Conservation (phyloP, 2,113 vertebrate species). For the Hemiprocne comata region DNA sequence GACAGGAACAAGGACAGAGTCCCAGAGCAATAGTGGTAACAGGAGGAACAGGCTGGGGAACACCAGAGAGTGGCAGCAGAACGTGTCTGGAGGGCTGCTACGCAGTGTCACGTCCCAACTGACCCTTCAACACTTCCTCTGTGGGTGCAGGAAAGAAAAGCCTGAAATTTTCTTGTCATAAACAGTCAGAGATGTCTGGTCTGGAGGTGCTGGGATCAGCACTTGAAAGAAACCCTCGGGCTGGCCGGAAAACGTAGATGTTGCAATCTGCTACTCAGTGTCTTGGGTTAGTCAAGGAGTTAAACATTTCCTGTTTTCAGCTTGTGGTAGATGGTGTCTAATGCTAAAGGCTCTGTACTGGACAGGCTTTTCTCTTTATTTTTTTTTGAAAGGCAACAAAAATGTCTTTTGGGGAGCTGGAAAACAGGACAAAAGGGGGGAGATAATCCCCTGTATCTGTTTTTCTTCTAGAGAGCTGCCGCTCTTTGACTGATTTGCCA, state of each 20-base stretch:
- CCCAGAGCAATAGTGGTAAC: neutral
- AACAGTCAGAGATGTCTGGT: neutral
- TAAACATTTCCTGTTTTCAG: neutral
- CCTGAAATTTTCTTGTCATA: neutral
- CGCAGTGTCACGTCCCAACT: neutral
- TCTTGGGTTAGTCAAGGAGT: neutral
- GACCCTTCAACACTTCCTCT: no score
- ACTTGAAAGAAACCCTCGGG: neutral
- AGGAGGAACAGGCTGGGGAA: neutral
- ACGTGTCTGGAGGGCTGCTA: neutral
- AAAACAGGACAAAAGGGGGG: neutral
- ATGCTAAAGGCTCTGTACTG: neutral
- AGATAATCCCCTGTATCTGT: neutral
- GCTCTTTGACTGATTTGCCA: neutral
- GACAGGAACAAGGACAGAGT: neutral
- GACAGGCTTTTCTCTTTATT: no score
- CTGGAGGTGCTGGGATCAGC: no score
- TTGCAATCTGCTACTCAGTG: neutral
- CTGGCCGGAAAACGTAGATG: neutral
- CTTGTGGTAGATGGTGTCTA: neutral
- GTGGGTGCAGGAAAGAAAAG: neutral
- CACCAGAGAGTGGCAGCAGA: neutral
- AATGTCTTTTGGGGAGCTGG: neutral
- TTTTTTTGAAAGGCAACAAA: neutral
- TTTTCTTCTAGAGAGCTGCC: neutral